phyloP scores from a whole-genome alignment of 35 echinoderm and acorn worm species.

The Holothuria glaberrima region DNA sequence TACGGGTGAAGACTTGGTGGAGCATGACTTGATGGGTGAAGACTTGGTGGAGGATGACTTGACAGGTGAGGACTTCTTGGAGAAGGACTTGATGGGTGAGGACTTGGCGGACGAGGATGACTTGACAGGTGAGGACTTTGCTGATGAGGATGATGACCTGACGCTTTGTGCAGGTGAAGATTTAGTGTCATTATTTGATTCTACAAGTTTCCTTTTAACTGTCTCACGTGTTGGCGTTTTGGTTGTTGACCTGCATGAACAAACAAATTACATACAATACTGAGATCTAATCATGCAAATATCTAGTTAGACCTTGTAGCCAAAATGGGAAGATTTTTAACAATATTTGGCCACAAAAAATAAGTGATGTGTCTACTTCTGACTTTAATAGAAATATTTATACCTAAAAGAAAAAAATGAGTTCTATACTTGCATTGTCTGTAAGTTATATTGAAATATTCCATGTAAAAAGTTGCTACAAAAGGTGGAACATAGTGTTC shows the following conservation, averaged over 20 bases:
- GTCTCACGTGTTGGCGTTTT: neutral
- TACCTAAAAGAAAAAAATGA: too few species aligned
- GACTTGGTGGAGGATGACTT: slow-evolving; percentile 10
- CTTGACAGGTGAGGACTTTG: neutral
- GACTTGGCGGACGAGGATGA: slow-evolving; percentile 18
- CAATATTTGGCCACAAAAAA: too few species aligned
- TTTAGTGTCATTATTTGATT: slow-evolving; percentile 2
- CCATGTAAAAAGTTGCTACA: too few species aligned
- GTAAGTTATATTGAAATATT: too few species aligned
- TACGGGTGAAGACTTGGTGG: neutral
- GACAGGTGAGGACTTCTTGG: neutral
- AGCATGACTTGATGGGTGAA: neutral
- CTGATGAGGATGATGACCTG: neutral
- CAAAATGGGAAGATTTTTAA: too few species aligned
- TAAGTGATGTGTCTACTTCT: too few species aligned
- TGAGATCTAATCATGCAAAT: too few species aligned
- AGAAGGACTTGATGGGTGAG: neutral
- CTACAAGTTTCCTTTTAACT: slow-evolving; percentile 27
- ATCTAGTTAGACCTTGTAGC: too few species aligned
- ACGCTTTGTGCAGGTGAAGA: neutral
- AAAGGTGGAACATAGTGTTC: too few species aligned
- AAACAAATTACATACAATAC: too few species aligned
- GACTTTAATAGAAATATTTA: too few species aligned
- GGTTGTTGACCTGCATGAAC: neutral
- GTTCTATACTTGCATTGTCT: too few species aligned